Evolutionary conservation across 2,797 vertebrate species (phyloP).

Genomic region (Phalloptychus januarius): DNA sequence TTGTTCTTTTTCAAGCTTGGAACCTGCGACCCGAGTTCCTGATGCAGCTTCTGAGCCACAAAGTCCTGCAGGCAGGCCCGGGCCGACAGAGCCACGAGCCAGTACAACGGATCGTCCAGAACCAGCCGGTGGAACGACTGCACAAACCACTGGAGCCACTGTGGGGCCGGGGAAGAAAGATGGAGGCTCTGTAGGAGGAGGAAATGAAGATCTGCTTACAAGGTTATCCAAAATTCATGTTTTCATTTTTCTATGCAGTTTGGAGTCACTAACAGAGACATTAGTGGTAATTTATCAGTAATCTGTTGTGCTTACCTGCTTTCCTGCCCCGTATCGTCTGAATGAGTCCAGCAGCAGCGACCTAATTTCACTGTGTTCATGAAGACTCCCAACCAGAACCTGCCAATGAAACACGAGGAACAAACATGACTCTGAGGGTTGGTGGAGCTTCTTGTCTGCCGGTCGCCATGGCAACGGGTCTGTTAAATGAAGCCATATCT

Average conservation of each 20-base stretch:
- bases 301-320: constrained; percentile 23
- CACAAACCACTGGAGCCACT: constrained; percentile 29
- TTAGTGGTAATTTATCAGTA: background rate
- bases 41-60: background rate
- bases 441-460: too few relatives aligned
- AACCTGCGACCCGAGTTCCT: background rate
- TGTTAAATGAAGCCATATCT: too few relatives aligned
- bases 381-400: background rate
- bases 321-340: constrained; percentile 17
- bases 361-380: background rate
- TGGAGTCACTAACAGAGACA: background rate
- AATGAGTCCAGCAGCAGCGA: constrained; percentile 29
- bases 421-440: background rate
- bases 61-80: constrained; percentile 9
- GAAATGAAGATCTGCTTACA: background rate
- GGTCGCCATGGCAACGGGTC: too few relatives aligned
- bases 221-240: background rate
- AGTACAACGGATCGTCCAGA: constrained; percentile 44
- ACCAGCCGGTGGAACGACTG: constrained; percentile 26
- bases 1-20: background rate
- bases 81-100: constrained; percentile 47
- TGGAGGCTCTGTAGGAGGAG: constrained; percentile 18
- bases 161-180: background rate
- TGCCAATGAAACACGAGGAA: background rate
- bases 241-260: background rate